Percentiles rank a stretch among this genome's conserved stretches.
Evolutionary conservation across 2,113 vertebrate genomes (phyloP).

Genomic region (Orycteropus afer): DNA sequence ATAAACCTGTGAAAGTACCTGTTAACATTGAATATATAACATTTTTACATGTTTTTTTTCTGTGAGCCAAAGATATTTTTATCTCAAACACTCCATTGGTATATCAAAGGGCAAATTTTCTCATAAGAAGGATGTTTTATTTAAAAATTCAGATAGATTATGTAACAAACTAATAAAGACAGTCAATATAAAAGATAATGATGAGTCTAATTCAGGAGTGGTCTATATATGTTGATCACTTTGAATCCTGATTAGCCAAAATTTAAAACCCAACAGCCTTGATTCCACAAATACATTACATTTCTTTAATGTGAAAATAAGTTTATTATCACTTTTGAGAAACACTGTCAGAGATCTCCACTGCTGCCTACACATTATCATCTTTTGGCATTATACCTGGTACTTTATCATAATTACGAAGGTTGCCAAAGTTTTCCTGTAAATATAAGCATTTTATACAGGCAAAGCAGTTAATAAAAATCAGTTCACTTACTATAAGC

Average conservation of each 20-base stretch:
- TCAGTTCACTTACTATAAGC: constrained; percentile 38
- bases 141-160: constrained; percentile 59
- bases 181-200: constrained; percentile 57
- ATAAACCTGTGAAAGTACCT: constrained; percentile 62
- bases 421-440: constrained; percentile 9
- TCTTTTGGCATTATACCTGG: constrained; percentile 47
- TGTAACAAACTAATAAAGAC: constrained; percentile 52
- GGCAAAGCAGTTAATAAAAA: constrained; percentile 62
- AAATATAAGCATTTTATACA: constrained; percentile 34
- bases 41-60: constrained; percentile 49
- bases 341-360: constrained; percentile 69
- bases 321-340: constrained; percentile 73
- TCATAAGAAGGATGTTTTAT: constrained; percentile 44
- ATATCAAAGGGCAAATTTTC: constrained; percentile 42
- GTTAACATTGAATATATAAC: constrained; percentile 32
- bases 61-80: constrained; percentile 33
- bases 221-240: constrained; percentile 50
- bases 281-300: constrained; percentile 14
- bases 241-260: constrained; percentile 79
- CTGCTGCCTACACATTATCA: constrained; percentile 48
- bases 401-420: constrained; percentile 67
- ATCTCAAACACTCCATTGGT: constrained; percentile 49
- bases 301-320: constrained; percentile 68
- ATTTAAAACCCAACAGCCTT: constrained; percentile 55
- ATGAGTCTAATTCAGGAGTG: constrained; percentile 73